Evolutionary conservation across 2,888 invertebrate genomes (phyloP).

Genomic region (Lepidonotus clava): DNA sequence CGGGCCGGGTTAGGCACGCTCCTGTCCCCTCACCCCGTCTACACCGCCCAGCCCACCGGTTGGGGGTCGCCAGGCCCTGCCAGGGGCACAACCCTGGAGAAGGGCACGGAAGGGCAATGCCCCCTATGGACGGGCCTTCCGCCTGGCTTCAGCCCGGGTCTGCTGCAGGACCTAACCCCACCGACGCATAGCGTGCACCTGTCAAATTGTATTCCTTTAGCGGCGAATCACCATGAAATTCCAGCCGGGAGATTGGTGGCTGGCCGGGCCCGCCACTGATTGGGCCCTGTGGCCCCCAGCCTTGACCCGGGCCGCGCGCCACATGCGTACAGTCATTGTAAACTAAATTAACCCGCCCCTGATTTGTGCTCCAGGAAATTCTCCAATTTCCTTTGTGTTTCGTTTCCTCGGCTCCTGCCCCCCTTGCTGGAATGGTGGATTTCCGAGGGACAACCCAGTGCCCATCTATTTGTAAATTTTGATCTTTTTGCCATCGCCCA

Average conservation of each 20-base stretch:
- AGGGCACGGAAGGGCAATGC: slow-evolving; percentile 22
- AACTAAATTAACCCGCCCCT: slow-evolving; percentile 49
- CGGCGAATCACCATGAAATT: slow-evolving; percentile 44
- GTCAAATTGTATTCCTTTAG: slow-evolving; percentile 52
- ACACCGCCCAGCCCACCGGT: neutral
- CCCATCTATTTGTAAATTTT: slow-evolving; percentile 52
- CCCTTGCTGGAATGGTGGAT: neutral
- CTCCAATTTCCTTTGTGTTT: slow-evolving; percentile 52
- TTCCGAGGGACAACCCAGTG: slow-evolving; percentile 32
- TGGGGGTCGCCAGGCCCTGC: neutral
- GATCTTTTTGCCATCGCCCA: neutral
- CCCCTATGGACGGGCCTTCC: slow-evolving; percentile 11
- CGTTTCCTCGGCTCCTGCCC: neutral
- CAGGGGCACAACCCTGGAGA: neutral
- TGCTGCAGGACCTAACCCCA: slow-evolving; percentile 14
- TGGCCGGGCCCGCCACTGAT: neutral
- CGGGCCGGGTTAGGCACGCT: slow-evolving; percentile 27
- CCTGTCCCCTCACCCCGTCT: neutral
- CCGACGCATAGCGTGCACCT: slow-evolving; percentile 36
- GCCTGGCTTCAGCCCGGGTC: neutral
- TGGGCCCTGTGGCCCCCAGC: neutral
- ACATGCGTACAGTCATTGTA: slow-evolving; percentile 46
- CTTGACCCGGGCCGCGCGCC: slow-evolving; percentile 13
- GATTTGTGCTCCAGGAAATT: slow-evolving; percentile 42
- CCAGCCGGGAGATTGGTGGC: slow-evolving; percentile 8